Evolutionary conservation across 2,888 invertebrate species (phyloP), one percentile per base, ranked within the genome.

Genomic region (Slavum lentiscoides): DNA sequence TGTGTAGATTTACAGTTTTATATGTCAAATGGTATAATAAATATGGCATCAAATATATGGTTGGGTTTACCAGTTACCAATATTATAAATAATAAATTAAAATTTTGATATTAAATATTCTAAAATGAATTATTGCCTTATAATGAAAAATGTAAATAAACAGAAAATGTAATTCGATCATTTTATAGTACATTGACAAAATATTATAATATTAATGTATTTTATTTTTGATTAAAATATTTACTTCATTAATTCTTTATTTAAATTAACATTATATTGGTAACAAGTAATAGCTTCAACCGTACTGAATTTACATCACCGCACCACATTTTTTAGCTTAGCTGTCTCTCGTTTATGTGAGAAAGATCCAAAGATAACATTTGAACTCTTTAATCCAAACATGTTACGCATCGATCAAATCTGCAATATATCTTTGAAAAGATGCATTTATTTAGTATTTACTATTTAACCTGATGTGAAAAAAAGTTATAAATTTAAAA

Each of bases 301-400:
- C 70, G 53, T 19, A 80, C 77, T 80, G 70, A 80, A 80, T 80
- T 55, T 70, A 80, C 77, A 80, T 70, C 77, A 62, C 49, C 70
- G 53, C 77, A 70, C 70, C 55, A 70, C 19, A 80, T 69, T 76
- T 58, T n/a, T 55, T 64, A 70, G 70, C 70, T 80, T 64, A 64
- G 70, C 70, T 80, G 70, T 80, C 70, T 55, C 77, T 64, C 39
- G 39, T 75, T 75, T 75, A 67, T 58, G 58, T 39, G 15, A 75
- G 58, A 67, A 30, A 23, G 23, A 58, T 23, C 43, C 58, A 61
- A 2, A 37, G 37, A 23, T 43, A 19, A 75, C 58, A 58, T 67
- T 67, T 67, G 55, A n/a, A 58, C 19, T 23, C 74, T 19, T 67
- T 67, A 58, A 43, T 75, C 74, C 74, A 67, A 67, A 67, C 15